Base-by-base conservation (phyloP, 2,888 invertebrate species). In the Tupiocoris notatus region DNA sequence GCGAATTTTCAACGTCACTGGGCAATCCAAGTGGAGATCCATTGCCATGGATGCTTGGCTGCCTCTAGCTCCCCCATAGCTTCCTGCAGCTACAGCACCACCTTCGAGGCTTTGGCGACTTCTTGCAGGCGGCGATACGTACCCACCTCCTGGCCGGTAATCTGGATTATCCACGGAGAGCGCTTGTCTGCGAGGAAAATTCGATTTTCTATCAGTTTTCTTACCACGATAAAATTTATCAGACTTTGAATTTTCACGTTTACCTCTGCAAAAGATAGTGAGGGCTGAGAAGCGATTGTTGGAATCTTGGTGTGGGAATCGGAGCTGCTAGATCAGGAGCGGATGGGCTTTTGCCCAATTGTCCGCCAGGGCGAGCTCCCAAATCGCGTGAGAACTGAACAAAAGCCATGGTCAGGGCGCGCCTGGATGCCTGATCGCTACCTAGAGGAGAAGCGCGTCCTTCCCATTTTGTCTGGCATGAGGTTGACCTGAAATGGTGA, bases 131-230 rank as follows among this genome's bases (percentile, higher is more conserved):
- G 82, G 82, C 1, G 82, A 81, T 0, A 81, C 81, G 59, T 59
- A 59, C 59, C 59, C 59, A 6, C 59, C 59, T 7, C 6, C n/a
- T 0, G 24, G 24, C 1, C 39, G 1, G 77, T 82, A 82, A 23
- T 82, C 82, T 3, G 82, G 82, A 84, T 92, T 92, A 83, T 94
- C 94, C 77, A 94, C 92, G 75, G 93, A 93, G 78, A 93, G 85
- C 21, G 94, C 93, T 84, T 94, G 92, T 83, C 93, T 74, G 75
- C 17, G 57, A 18, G 21, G 21, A 2, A 2, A 20, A 21, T 7
- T 1, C 12, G 54, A 54, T 7, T 54, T 54, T 9, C 54, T 9
- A 54, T 7, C 54, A 9, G 54, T 12, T 9, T 12, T 7, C 7
- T 54, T 54, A 9, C 7, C 7, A 54, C n/a, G n/a, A n/a, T n/a